Evolutionary conservation across 1,140 invertebrate species (phyloP), one percentile per base, ranked within the genome.

Genomic region (Lysiphlebus fabarum): DNA sequence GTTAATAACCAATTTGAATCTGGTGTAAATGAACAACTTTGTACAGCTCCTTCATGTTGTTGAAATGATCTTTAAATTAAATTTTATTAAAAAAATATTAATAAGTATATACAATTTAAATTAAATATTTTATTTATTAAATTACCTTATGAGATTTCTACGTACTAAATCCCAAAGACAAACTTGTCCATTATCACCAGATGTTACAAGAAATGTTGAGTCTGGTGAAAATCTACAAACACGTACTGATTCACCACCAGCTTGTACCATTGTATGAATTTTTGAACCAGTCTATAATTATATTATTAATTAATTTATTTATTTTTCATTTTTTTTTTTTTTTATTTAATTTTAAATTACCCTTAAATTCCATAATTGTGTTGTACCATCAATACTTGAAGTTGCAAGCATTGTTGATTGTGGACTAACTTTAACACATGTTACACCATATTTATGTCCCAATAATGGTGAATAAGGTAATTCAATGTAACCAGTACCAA

Each of bases 161-260:
- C 83, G 82, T 12, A 85, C 72, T 11, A 90, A 73, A 76, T 91
- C 85, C 88, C 89, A 91, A 36, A 91, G 70, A 66, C 87, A 87
- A 6, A 90, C 76, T 38, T 83, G 83, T 40, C 90, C 88, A 73
- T 88, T 89, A 76, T 91, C 89, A 38, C 88, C 86, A 11, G 85
- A 89, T 11, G 89, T 87, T 5, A 85, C 83, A 12, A 92, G 73
- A 42, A 84, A 70, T 3, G 82, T 81, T 40, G 85, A 87, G 68
- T 88, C 84, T 5, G 83, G 81, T 1, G 87, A 85, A 73, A 91
- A 90, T 67, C 81, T 81, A 56, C 82, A 83, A 11, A 85, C 82
- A 66, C 88, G 75, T 8, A 90, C 85, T 9, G 86, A 78, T 66
- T 84, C 82, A 11, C 86, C 84, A 56, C 84, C 83, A 6, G 83